Base-by-base conservation (phyloP, 2,888 invertebrate species). In the Gryllus longicercus region DNA sequence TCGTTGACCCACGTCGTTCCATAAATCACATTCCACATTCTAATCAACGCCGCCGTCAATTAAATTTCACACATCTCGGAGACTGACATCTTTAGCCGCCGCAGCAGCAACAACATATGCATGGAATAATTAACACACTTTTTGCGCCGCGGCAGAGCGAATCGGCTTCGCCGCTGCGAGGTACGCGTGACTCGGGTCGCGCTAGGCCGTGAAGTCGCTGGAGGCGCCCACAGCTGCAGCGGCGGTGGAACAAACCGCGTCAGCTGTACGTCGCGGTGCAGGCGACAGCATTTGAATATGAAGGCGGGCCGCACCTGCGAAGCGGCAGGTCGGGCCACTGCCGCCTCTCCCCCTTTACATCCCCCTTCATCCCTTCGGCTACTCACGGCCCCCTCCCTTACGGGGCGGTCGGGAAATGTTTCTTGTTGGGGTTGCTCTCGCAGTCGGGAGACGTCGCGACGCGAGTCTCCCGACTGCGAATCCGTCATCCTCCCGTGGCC, bases 281-380 rank as follows among this genome's bases (percentile, higher is more conserved):
- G n/a, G 14, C 76, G 23, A 76, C 76, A 76, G 11, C 77, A 63
- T 63, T 63, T 50, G 49, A 77, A 25, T 77, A 77, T 77, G 77
- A 38, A 38, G 76, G 76, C 77, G 49, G 11, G 21, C n/a, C 11
- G 77, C n/a, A 76, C 25, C 14, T 12, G 76, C 14, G 38, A 76
- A 14, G 50, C 49, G 25, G n/a, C 50, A 21, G 16, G 76, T 14
- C 63, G 4, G 4, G 63, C 5, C 14, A 63, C 2, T 3, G 10
- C 63, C 2, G 16, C 63, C n/a, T 0, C 16, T 38, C 8, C 63
- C 16, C 63, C n/a, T 63, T 4, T 16, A 63, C 63, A 11, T 18
- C 2, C 63, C 63, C 63, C 63, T 8, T 63, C 63, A 5, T 14
- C 16, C 63, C 38, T 8, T 63, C 63, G 14, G 63, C 63, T 1